Evolutionary conservation across 2,113 vertebrate species (phyloP), one percentile per base, ranked within the genome.

Genomic region (Petrocephalus zakoni): DNA sequence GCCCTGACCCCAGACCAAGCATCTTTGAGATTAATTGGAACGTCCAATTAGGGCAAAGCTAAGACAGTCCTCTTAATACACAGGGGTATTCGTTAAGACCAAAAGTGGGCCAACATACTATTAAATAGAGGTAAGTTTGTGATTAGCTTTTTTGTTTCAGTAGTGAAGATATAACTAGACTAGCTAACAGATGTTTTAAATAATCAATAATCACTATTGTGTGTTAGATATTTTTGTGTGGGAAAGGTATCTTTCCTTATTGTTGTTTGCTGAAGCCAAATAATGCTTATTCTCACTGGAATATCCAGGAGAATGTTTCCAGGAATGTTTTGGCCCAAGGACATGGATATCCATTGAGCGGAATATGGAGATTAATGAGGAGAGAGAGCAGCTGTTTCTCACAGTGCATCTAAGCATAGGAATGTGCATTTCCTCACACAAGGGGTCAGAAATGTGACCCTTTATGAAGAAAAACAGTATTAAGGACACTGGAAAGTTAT

Each of bases 131-230:
- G 34, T 42, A 42, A 78, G 72, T 78, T 78, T 19, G 4, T 42
- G 5, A 78, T 37, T 2, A 78, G 72, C 34, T 42, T 42, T 34
- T 75, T 75, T 52, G 46, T 85, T 34, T 53, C 47, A 4, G 34
- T 34, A 83, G 81, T 83, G 46, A 83, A 49, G 81, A 8, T 42
- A 49, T 49, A 83, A 83, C 37, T 83, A 49, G 19, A 83, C 37
- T 83, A 49, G 19, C 25, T 1, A 49, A 29, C 8, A 52, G 49
- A 55, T 55, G 15, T 86, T 86, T 86, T 86, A 15, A 86, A 49
- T 37, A 49, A 86, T 86, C 84, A 86, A 53, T 88, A 51, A 11
- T 56, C 3, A 7, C 90, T 90, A 82, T 72, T 94, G 34, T 88
- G 51, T 75, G 42, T 55, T 88, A 42, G n/a, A n/a, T 55, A 29